Evolutionary conservation across 2,797 vertebrate species (phyloP).

Genomic region (Phalloptychus januarius): DNA sequence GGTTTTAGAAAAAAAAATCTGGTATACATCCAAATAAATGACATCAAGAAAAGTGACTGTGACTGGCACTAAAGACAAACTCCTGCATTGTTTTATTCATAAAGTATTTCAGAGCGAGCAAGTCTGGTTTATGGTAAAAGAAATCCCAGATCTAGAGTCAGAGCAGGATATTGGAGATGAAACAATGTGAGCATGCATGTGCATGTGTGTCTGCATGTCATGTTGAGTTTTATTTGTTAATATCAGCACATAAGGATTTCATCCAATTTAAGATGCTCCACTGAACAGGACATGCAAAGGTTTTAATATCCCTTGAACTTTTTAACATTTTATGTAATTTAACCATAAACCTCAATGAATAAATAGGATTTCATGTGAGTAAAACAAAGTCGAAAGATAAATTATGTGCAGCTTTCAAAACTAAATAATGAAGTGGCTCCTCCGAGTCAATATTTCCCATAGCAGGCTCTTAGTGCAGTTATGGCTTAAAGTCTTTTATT

Average conservation of each 20-base stretch:
- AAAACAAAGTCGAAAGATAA: background rate
- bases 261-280: background rate
- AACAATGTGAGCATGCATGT: background rate
- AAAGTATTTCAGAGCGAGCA: background rate
- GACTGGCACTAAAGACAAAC: constrained; percentile 1
- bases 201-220: background rate
- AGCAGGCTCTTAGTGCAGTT: background rate
- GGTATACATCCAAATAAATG: constrained; percentile 28
- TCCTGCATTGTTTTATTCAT: background rate
- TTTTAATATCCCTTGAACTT: background rate
- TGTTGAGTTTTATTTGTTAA: background rate
- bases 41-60: constrained; percentile 10
- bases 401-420: background rate
- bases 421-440: background rate
- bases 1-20: constrained; percentile 15
- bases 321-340: background rate
- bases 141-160: background rate
- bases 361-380: background rate
- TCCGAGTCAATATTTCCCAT: background rate
- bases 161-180: background rate
- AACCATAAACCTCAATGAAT: background rate
- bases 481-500: background rate
- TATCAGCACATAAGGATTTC: background rate
- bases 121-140: constrained; percentile 1
- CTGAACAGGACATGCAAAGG: background rate